Base-by-base conservation (phyloP, 2,888 invertebrate genomes). In the Andrena trimmerana region DNA sequence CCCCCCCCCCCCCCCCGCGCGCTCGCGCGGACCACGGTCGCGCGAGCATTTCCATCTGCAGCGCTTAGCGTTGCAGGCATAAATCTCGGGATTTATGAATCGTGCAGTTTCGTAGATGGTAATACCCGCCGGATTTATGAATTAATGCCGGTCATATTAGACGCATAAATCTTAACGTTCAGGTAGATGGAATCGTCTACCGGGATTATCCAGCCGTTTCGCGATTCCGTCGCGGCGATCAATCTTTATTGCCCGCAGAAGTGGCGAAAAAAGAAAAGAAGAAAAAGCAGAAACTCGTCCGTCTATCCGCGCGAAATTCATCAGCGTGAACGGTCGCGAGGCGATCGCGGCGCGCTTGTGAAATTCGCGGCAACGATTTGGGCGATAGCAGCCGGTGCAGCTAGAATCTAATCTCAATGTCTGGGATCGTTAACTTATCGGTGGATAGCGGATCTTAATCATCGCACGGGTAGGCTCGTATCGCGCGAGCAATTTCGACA, bases 121-220 rank as follows among this genome's bases (percentile, higher is more conserved):
- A 88, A 85, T 88, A 80, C 85, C 76, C 74, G 60, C 48, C 75
- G 79, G 85, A 88, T 88, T 88, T 88, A 85, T 88, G 89, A 88
- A 88, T 88, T 88, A 86, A 88, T 88, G 82, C 83, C 75, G 89
- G 80, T 88, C 89, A 87, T 81, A 88, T 87, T 88, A 87, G 85
- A 83, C 59, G 50, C 80, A 87, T 88, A 88, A 88, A 86, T 88
- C 87, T 80, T 65, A n/a, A 29, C 80, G 69, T 86, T 83, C 83
- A 73, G 85, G 70, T 83, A 74, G 89, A 86, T 78, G 76, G 81
- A 85, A 83, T 88, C 81, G 85, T 88, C 78, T 50, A 67, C 60
- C 66, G 66, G 65, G 80, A 88, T 88, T 88, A 88, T 78, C 67
- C 27, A 16, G 54, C 27, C 24, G 73, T 24, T 10, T 75, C 83